Percentiles rank a stretch among this genome's conserved stretches.
phyloP scores from a whole-genome alignment of 2,797 vertebrate genomes.

The Poeciliopsis gracilis region DNA sequence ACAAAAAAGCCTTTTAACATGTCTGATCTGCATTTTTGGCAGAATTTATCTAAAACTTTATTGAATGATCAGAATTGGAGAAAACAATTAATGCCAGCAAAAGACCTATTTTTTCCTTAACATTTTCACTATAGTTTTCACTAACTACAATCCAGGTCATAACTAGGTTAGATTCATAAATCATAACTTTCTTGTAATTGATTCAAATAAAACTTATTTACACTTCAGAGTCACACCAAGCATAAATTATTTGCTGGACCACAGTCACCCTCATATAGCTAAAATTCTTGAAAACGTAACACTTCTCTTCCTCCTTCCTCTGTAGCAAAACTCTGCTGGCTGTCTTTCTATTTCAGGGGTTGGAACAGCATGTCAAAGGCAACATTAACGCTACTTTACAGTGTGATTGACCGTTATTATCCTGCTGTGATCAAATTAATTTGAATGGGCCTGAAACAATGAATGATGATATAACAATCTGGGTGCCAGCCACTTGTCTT shows the following conservation, averaged over 20 bases:
- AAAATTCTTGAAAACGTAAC: background rate
- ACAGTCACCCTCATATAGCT: background rate
- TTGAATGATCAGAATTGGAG: background rate
- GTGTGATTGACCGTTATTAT: constrained; percentile 58
- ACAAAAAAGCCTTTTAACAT: background rate
- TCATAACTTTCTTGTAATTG: background rate
- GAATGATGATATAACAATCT: constrained; percentile 67
- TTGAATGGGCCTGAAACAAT: constrained; percentile 59
- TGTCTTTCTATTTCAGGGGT: constrained; percentile 28
- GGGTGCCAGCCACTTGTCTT: constrained; percentile 49
- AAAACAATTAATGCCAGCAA: background rate
- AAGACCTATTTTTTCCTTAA: background rate
- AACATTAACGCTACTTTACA: constrained; percentile 58
- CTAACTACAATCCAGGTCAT: background rate
- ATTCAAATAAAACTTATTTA: background rate
- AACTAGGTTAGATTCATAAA: background rate
- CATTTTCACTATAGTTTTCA: background rate
- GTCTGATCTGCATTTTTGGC: background rate
- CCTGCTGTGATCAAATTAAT: constrained; percentile 64
- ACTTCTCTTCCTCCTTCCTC: constrained; percentile 32
- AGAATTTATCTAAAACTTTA: background rate
- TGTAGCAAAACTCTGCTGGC: constrained; percentile 30
- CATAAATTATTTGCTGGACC: background rate
- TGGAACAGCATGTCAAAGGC: constrained; percentile 42
- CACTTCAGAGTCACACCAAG: background rate